Percentiles rank a stretch among this genome's conserved stretches.
These are phyloP conservation scores for Phoenoteleia sp. DNA, from an alignment of 2,888 invertebrate species.

Conservation along the genomic window DNA sequence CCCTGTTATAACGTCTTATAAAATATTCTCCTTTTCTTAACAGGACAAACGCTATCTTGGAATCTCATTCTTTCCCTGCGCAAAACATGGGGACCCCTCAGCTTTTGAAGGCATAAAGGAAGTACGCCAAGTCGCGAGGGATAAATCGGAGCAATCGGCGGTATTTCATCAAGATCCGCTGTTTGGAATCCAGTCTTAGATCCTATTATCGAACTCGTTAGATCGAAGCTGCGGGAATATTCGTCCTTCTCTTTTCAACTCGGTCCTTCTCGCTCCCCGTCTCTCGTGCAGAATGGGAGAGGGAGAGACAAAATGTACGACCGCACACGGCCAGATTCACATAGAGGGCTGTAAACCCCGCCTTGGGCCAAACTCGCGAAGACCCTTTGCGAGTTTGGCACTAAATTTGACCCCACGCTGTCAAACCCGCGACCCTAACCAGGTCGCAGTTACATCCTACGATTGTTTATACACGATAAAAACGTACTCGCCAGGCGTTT, in stretches of 20 bases:
- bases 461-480: constrained; percentile 80
- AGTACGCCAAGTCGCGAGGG: constrained; percentile 2
- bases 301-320: constrained; percentile 81
- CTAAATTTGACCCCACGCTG: constrained; percentile 81
- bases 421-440: constrained; percentile 69
- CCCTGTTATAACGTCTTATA: not conserved
- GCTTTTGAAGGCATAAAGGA: not conserved
- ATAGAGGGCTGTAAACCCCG: constrained; percentile 86
- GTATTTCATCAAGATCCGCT: constrained; percentile 47
- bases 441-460: constrained; percentile 85
- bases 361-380: constrained; percentile 84
- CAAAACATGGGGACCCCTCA: not conserved
- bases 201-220: constrained; percentile 69
- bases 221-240: constrained; percentile 48
- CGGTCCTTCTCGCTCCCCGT: not conserved
- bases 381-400: constrained; percentile 79
- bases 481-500: constrained; percentile 25
- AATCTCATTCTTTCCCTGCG: not conserved
- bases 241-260: not conserved
- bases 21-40: not conserved
- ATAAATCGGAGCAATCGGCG: constrained; percentile 53
- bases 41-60: not conserved
- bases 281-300: constrained; percentile 27
- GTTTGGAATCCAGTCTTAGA: constrained; percentile 63
- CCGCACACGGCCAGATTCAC: constrained; percentile 86